Evolutionary conservation across 2,113 vertebrate species (phyloP).

Genomic region (Oryctolagus cuniculus): mOryCun1.1 NC_091440.1:37190001-37190500

Average conservation of each 20-base stretch:
- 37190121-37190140: neutral
- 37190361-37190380: neutral
- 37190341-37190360: constrained; percentile 7
- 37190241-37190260: constrained; percentile 1
- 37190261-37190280: neutral
- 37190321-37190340: constrained; percentile 27
- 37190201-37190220: neutral
- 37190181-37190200: neutral
- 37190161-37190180: neutral
- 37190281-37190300: neutral
- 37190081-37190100: neutral
- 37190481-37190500: neutral
- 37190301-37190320: neutral
- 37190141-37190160: neutral
- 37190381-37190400: constrained; percentile 12
- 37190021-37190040: neutral
- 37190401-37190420: constrained; percentile 35
- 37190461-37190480: constrained; percentile 41
- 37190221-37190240: neutral
- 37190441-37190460: neutral
- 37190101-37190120: neutral
- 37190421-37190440: neutral
- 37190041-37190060: neutral
- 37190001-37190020: neutral
- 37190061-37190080: neutral